phyloP scores from a whole-genome alignment of 2,888 invertebrate species.

The Hirtodrosophila trivittata region DNA sequence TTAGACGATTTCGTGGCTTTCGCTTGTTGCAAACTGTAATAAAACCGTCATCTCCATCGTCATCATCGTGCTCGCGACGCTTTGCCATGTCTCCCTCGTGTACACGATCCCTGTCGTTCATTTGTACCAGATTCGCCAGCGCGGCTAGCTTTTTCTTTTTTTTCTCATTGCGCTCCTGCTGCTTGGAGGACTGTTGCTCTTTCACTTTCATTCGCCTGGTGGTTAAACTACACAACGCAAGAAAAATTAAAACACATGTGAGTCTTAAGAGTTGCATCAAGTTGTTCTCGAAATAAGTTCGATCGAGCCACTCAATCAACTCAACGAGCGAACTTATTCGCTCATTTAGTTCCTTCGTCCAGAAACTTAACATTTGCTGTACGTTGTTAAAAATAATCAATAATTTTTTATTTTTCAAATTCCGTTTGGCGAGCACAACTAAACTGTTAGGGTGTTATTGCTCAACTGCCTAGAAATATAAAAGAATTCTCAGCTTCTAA shows the following conservation, averaged over 20 bases:
- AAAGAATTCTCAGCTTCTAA: background rate
- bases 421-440: too few species aligned
- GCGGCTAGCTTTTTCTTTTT: slow-evolving; percentile 88
- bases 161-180: slow-evolving; percentile 86
- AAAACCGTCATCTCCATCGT: slow-evolving; percentile 66
- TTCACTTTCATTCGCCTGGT: slow-evolving; percentile 64
- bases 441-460: too few species aligned
- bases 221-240: slow-evolving; percentile 46
- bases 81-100: slow-evolving; percentile 58
- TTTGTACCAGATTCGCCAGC: slow-evolving; percentile 86
- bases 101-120: slow-evolving; percentile 86
- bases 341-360: slow-evolving; percentile 5
- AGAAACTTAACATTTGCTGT: slow-evolving; percentile 1
- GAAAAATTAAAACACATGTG: slow-evolving; percentile 47
- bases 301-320: background rate
- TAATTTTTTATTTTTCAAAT: too few species aligned
- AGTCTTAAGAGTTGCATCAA: slow-evolving; percentile 13
- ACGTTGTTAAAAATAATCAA: too few species aligned
- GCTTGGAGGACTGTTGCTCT: slow-evolving; percentile 83
- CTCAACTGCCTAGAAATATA: too few species aligned
- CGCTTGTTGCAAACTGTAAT: slow-evolving; percentile 68
- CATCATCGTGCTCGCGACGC: slow-evolving; percentile 11
- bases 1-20: slow-evolving; percentile 54
- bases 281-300: slow-evolving; percentile 7
- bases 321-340: slow-evolving; percentile 2